Evolutionary conservation across 2,888 invertebrate species (phyloP), one percentile per base, ranked within the genome.

Genomic region (Plebejus argus): DNA sequence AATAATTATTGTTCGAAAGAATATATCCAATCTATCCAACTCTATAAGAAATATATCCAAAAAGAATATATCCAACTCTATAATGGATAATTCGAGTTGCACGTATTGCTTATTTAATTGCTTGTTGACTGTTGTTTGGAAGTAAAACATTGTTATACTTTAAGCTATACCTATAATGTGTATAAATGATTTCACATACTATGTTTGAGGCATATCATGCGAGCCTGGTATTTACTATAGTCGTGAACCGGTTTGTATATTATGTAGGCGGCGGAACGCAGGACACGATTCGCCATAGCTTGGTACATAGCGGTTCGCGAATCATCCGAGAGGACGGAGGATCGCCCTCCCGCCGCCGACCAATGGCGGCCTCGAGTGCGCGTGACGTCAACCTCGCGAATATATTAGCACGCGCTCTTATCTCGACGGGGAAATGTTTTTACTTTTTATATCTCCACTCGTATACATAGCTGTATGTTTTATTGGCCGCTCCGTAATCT

Each of bases 281-380:
- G 88, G 89, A 89, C 86, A 83, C 87, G 88, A 89, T 90, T 91
- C 89, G 90, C 89, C 84, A 87, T 81, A 81, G 83, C 82, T 84
- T 79, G 83, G 85, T 85, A 83, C 86, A 86, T 87, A 85, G 84
- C 85, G 82, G 87, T 90, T 91, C 89, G 93, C 93, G 91, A 93
- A 92, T 92, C 89, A 91, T 85, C 83, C 88, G 92, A 93, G 93
- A 93, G 93, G 89, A 90, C 86, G 91, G 93, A 93, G 93, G 92
- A 92, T 92, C 91, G 92, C 92, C 93, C 93, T 93, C 92, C 89
- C 85, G 84, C 83, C 84, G 84, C 81, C 85, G 84, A 86, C 93
- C 93, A 94, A 93, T 93, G 81, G 85, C 82, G 84, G 87, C 87
- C 86, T 87, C 87, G 86, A 85, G 87, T 79, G 83, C 83, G 83